A percentile compares a stretch with the other conserved stretches of the same genome.
phyloP scores from a whole-genome alignment of 2,113 vertebrate genomes.

The Microtus ochrogaster region DNA sequence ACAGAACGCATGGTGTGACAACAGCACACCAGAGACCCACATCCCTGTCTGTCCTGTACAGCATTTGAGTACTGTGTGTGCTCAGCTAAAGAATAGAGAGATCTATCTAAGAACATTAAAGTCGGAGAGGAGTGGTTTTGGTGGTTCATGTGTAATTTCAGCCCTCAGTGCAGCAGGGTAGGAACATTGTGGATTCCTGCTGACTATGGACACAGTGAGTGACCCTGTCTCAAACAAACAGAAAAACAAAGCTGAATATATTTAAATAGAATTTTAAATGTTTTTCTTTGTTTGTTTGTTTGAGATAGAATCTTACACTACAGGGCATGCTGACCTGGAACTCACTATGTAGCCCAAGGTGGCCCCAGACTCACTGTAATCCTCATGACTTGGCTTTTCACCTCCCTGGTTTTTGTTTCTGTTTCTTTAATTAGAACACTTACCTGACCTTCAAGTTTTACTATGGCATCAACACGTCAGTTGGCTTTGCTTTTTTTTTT shows the following conservation, averaged over 20 bases:
- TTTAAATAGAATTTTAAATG: not conserved
- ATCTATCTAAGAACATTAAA: not conserved
- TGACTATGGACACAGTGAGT: not conserved
- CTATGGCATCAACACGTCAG: not conserved
- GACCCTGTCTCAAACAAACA: not conserved
- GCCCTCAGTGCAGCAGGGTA: not conserved
- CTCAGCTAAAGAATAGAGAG: not conserved
- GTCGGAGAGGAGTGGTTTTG: too few relatives aligned
- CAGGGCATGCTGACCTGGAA: not conserved
- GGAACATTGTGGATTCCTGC: not conserved
- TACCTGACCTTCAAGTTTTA: not conserved
- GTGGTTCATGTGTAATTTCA: not conserved
- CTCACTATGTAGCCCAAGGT: not conserved
- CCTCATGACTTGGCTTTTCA: not conserved
- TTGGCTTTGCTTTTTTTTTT: not conserved
- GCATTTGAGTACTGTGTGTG: not conserved
- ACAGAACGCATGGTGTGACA: constrained; percentile 85
- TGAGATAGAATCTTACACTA: not conserved
- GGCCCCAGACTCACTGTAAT: not conserved
- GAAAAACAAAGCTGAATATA: not conserved
- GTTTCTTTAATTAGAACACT: not conserved
- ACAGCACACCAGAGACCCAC: constrained; percentile 78
- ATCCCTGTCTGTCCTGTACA: constrained; percentile 76
- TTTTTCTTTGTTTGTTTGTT: not conserved
- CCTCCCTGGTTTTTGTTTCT: not conserved